A percentile compares a stretch with the other conserved stretches of the same genome.
phyloP scores from a whole-genome alignment of 1,140 invertebrate genomes.

The Acyrthosiphon pisum region DNA sequence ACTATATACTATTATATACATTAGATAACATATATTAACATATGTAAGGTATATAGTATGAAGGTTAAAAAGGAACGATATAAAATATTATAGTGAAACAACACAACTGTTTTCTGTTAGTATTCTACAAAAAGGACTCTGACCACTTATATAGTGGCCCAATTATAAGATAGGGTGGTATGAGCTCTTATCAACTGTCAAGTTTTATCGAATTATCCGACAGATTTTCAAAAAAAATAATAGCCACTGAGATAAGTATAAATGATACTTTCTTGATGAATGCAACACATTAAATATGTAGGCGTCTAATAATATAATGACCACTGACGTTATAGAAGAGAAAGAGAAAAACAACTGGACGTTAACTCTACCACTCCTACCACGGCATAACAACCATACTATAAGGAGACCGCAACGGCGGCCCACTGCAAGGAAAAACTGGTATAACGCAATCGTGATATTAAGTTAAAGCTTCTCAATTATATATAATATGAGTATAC shows the following conservation, averaged over 20 bases:
- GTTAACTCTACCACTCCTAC: neutral
- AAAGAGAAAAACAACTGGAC: constrained; percentile 42
- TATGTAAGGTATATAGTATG: neutral
- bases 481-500: neutral
- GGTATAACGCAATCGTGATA: neutral
- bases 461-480: neutral
- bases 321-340: neutral
- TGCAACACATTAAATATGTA: neutral
- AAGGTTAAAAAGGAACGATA: neutral
- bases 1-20: neutral
- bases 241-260: neutral
- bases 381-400: neutral
- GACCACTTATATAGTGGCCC: neutral
- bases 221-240: neutral
- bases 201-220: neutral
- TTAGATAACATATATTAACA: constrained; percentile 21
- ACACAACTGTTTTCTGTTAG: neutral
- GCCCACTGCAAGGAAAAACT: neutral
- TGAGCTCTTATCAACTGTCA: neutral
- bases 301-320: constrained; percentile 30
- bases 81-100: neutral
- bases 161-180: neutral
- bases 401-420: neutral
- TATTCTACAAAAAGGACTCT: constrained; percentile 5
- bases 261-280: constrained; percentile 5